Evolutionary conservation across 1,140 invertebrate genomes (phyloP).

Genomic region (Halictus rubicundus): DNA sequence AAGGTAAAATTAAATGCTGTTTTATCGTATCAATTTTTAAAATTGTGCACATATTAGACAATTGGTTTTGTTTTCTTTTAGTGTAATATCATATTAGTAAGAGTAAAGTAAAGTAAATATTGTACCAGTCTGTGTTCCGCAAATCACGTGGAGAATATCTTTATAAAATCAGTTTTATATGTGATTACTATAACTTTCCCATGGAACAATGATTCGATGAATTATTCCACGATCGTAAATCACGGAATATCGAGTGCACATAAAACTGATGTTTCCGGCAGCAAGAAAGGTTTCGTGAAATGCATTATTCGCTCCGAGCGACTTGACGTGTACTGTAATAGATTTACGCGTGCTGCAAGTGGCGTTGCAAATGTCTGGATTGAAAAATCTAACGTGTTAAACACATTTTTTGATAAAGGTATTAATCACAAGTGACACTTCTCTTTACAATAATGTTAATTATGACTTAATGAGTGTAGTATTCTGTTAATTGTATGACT

Average conservation of each 20-base stretch:
- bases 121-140: not conserved
- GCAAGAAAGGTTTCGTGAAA: conserved; percentile 11
- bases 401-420: not conserved
- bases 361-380: not conserved
- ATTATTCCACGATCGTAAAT: conserved; percentile 42
- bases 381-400: not conserved
- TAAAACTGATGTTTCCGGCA: conserved; percentile 38
- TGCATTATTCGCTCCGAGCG: conserved; percentile 20
- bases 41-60: too few species aligned
- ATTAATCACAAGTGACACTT: too few species aligned
- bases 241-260: conserved; percentile 31
- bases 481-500: too few species aligned
- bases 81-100: too few species aligned
- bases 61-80: too few species aligned
- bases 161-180: conserved; percentile 28
- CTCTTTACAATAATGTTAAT: too few species aligned
- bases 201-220: conserved; percentile 1
- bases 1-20: too few species aligned
- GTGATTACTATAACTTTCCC: not conserved
- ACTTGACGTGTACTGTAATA: conserved; percentile 7
- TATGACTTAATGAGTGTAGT: too few species aligned
- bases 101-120: not conserved
- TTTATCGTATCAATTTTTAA: too few species aligned
- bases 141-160: conserved; percentile 19
- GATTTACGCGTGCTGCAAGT: conserved; percentile 28